These are phyloP conservation scores for Rallus crepitans DNA, from an alignment of 2,797 vertebrate genomes.

Conservation along the genomic window DNA sequence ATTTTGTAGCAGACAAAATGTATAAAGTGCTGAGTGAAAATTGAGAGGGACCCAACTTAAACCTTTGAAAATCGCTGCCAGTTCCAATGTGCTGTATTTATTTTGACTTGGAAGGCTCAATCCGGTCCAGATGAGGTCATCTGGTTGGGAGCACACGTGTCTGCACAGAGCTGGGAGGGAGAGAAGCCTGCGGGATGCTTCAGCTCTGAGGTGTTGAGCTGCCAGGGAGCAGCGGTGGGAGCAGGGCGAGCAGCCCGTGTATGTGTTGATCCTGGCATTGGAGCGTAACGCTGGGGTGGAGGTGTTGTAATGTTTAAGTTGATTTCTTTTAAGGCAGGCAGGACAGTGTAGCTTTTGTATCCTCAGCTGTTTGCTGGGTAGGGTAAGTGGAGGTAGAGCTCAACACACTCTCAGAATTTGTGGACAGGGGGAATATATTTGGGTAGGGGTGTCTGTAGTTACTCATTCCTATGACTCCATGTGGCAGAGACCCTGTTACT, in stretches of 20 bases:
- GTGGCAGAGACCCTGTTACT: background rate
- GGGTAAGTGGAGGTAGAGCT: background rate
- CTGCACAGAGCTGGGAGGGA: background rate
- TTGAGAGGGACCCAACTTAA: constrained; percentile 25
- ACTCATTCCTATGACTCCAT: background rate
- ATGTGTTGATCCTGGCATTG: constrained; percentile 70
- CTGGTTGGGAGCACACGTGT: constrained; percentile 18
- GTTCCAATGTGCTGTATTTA: constrained; percentile 52
- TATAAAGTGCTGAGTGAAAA: constrained; percentile 38
- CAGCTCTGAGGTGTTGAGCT: constrained; percentile 27
- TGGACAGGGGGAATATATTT: background rate
- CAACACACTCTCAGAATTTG: background rate
- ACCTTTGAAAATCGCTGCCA: constrained; percentile 42
- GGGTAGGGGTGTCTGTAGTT: background rate
- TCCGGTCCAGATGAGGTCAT: constrained; percentile 43
- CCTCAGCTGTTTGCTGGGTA: constrained; percentile 40
- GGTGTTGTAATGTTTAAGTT: constrained; percentile 38
- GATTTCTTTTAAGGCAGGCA: constrained; percentile 46
- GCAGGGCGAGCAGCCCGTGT: background rate
- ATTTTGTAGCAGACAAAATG: constrained; percentile 13
- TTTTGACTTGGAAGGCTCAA: constrained; percentile 59
- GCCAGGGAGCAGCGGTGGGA: constrained; percentile 6
- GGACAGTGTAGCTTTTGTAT: constrained; percentile 69
- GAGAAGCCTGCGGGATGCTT: constrained; percentile 23
- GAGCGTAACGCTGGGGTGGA: background rate